phyloP scores from a whole-genome alignment of 2,113 vertebrate genomes.

The Turnix velox region DNA sequence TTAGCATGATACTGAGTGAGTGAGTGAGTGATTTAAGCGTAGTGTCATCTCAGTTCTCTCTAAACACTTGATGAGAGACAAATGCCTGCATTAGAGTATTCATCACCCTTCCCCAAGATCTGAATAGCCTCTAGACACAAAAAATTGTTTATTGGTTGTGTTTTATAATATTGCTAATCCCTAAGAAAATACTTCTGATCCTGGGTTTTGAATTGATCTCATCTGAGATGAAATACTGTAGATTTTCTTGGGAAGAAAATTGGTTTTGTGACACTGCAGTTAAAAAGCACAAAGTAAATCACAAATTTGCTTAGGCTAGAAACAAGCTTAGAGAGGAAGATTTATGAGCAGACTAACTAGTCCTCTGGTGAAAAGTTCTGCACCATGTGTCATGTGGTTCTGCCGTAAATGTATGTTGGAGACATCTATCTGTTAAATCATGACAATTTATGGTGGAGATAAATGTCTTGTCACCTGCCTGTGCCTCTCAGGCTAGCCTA shows the following conservation, averaged over 20 bases:
- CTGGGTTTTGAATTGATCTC: not conserved
- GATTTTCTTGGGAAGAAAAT: not conserved
- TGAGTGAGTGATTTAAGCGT: not conserved
- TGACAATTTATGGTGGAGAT: not conserved
- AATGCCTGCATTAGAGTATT: not conserved
- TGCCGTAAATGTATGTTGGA: not conserved
- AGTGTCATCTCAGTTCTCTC: not conserved
- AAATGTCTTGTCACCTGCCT: not conserved
- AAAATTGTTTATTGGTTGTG: not conserved
- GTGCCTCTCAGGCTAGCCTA: not conserved
- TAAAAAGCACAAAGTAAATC: not conserved
- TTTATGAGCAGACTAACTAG: not conserved
- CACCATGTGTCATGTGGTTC: not conserved
- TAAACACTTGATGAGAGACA: not conserved
- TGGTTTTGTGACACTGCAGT: not conserved
- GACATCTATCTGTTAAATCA: not conserved
- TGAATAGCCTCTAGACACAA: not conserved
- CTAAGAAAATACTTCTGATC: not conserved
- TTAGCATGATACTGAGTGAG: not conserved
- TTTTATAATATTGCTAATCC: not conserved
- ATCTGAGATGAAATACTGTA: not conserved
- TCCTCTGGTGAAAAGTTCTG: not conserved
- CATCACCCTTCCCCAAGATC: not conserved
- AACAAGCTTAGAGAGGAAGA: not conserved
- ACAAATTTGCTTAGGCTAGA: not conserved